Percentiles rank a stretch among this genome's conserved stretches.
These are phyloP conservation scores for Pseudochaenichthys georgianus DNA, from an alignment of 2,797 vertebrate species.

Conservation along the genomic window DNA sequence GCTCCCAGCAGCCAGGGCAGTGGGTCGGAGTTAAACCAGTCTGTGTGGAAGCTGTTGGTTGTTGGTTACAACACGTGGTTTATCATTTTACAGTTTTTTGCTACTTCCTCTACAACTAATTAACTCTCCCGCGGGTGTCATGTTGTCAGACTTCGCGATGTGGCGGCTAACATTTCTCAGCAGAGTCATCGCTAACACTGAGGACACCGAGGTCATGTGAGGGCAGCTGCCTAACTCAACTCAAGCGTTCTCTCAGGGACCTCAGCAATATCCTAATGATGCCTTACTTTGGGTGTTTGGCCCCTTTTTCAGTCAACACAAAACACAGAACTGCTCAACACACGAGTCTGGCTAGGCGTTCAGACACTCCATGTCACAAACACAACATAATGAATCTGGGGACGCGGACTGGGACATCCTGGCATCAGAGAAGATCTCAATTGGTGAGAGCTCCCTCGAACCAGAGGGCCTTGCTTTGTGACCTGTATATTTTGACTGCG, in stretches of 20 bases:
- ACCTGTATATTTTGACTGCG: background rate
- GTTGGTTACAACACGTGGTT: background rate
- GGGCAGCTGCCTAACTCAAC: too few species aligned
- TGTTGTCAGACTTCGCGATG: background rate
- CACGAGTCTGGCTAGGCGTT: too few species aligned
- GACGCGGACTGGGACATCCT: background rate
- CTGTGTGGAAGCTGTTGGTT: background rate
- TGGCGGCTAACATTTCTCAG: background rate
- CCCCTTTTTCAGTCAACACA: too few species aligned
- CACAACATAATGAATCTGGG: background rate
- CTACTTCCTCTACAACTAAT: background rate
- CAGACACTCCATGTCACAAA: background rate
- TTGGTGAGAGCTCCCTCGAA: background rate
- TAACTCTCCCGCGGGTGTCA: background rate
- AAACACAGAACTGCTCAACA: too few species aligned
- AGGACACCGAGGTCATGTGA: background rate
- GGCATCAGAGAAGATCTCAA: background rate
- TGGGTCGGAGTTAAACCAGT: background rate
- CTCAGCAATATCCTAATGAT: too few species aligned
- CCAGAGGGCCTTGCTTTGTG: background rate
- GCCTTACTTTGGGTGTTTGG: too few species aligned
- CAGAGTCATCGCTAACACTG: background rate
- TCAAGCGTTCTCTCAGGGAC: too few species aligned
- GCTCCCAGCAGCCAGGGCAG: background rate
- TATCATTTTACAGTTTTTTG: background rate